These are phyloP conservation scores for Pangasianodon gigas DNA, from an alignment of 2,113 vertebrate species.

Conservation along the genomic window DNA sequence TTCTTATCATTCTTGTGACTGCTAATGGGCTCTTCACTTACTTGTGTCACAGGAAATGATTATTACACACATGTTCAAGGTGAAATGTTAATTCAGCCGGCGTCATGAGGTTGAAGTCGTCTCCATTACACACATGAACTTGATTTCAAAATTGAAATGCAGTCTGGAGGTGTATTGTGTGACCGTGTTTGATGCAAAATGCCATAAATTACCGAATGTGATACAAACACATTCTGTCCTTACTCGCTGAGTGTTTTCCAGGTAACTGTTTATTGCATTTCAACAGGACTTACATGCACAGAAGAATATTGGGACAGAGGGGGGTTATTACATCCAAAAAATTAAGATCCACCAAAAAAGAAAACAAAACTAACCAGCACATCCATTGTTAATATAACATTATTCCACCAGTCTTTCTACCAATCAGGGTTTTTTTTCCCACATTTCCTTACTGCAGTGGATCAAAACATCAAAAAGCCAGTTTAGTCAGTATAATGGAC, in stretches of 20 bases:
- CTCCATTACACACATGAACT: not conserved
- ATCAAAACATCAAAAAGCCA: conserved; percentile 87
- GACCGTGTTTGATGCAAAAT: not conserved
- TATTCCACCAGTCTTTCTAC: conserved; percentile 63
- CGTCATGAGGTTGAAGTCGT: not conserved
- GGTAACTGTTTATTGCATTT: conserved; percentile 75
- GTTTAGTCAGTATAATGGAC: conserved; percentile 61
- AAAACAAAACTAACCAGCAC: conserved; percentile 48
- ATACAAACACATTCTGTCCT: not conserved
- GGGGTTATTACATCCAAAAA: conserved; percentile 60
- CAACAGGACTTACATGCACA: conserved; percentile 76
- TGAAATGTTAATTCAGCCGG: too few relatives aligned
- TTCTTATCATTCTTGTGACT: not conserved
- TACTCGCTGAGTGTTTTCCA: conserved; percentile 16
- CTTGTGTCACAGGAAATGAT: not conserved
- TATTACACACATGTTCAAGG: not conserved
- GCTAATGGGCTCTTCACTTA: not conserved
- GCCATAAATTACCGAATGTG: not conserved
- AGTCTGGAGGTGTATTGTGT: not conserved
- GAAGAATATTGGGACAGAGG: conserved; percentile 51
- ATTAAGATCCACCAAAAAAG: conserved; percentile 45
- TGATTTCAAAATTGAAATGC: not conserved
- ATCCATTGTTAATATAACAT: conserved; percentile 65
- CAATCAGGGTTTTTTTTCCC: not conserved
- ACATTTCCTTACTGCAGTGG: conserved; percentile 72